Conservation (phyloP, 2,888 invertebrate genomes). For the Polydrusus pterygomalis region DNA sequence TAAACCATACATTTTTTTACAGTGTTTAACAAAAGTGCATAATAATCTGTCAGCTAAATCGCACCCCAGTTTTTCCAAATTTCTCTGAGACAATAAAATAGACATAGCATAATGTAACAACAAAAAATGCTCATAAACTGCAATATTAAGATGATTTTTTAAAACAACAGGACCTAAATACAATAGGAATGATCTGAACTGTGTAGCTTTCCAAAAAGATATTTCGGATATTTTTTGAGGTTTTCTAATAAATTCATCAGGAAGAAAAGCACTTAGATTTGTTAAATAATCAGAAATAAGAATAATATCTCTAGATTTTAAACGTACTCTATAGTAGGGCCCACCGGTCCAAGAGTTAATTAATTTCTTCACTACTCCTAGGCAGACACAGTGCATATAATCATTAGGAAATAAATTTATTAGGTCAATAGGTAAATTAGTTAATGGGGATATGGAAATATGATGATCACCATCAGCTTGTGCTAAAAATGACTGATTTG, state of each 20-base stretch:
- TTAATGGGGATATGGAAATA: not conserved
- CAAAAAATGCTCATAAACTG: conserved; percentile 8
- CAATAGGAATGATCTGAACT: conserved; percentile 3
- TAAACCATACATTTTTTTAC: conserved; percentile 4
- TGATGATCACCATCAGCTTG: not conserved
- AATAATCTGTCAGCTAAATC: not conserved
- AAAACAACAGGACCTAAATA: not conserved
- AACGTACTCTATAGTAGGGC: not conserved
- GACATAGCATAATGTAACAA: not conserved
- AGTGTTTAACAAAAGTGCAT: not conserved
- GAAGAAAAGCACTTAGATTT: not conserved
- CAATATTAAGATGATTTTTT: not conserved
- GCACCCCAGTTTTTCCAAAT: not conserved
- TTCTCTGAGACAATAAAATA: not conserved
- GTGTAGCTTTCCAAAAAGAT: not conserved
- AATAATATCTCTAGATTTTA: not conserved
- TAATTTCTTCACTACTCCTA: not conserved
- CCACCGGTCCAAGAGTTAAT: not conserved
- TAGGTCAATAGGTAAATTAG: not conserved
- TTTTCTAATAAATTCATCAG: conserved; percentile 1
- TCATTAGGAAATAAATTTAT: not conserved
- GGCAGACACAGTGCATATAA: conserved; percentile 1
- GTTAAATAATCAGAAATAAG: not conserved
- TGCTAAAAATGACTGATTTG: not conserved
- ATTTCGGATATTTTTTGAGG: too few relatives aligned